phyloP scores from a whole-genome alignment of 2,888 invertebrate genomes.

The Lithosia quadra region DNA sequence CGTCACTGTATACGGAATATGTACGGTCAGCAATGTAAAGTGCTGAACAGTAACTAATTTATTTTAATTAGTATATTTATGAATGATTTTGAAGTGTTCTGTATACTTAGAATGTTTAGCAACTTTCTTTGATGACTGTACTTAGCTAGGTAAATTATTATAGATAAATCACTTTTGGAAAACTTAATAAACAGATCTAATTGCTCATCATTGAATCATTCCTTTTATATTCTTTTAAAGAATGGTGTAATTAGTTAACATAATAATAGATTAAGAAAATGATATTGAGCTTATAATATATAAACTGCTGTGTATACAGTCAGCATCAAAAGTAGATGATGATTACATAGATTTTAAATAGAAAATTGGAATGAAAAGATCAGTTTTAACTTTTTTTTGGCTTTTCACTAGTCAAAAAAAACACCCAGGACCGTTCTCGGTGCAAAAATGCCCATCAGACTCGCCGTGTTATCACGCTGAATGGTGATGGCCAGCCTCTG shows the following conservation, averaged over 20 bases:
- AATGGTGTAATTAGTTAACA: neutral
- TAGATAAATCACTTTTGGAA: neutral
- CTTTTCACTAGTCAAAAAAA: too few relatives aligned
- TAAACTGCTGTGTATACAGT: constrained; percentile 27
- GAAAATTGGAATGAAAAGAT: too few relatives aligned
- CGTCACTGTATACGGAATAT: too few relatives aligned
- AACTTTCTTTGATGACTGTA: neutral
- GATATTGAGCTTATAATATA: constrained; percentile 42
- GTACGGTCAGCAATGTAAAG: neutral
- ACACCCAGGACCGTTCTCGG: too few relatives aligned
- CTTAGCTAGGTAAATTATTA: constrained; percentile 17
- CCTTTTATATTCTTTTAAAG: neutral
- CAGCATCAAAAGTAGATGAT: too few relatives aligned
- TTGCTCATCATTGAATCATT: constrained; percentile 8
- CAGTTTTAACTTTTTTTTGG: too few relatives aligned
- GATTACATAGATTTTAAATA: too few relatives aligned
- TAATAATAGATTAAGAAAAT: constrained; percentile 8
- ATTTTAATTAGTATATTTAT: neutral
- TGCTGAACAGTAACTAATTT: neutral
- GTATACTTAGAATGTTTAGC: neutral
- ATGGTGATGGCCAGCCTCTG: too few relatives aligned
- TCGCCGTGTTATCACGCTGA: too few relatives aligned
- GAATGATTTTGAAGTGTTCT: neutral
- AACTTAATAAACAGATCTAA: neutral
- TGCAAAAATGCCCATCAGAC: too few relatives aligned